Conservation (phyloP, 2,888 invertebrate species). For the Erynnis tages region DNA sequence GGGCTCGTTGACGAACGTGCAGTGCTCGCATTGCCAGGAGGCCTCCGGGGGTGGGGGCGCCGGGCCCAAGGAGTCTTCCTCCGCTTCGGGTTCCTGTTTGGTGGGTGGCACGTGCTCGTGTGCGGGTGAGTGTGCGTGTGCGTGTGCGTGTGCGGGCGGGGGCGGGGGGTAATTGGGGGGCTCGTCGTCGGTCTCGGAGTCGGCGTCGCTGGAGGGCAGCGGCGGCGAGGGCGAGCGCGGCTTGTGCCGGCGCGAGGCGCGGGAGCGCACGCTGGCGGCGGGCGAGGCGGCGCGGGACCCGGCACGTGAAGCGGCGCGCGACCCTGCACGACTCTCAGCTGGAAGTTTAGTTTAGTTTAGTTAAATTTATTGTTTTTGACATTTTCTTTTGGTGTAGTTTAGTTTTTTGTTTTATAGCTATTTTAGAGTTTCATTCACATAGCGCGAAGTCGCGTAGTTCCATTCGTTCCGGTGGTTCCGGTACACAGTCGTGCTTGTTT, state of each 20-base stretch:
- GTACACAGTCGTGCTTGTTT: too few species aligned
- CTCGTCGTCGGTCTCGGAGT: constrained; percentile 80
- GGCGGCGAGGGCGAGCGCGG: constrained; percentile 69
- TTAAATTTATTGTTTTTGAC: neutral
- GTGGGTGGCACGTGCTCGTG: neutral
- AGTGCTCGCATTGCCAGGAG: constrained; percentile 94
- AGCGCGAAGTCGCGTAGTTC: too few species aligned
- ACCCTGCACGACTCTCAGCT: constrained; percentile 72
- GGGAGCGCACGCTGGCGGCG: constrained; percentile 85
- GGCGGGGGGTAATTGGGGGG: neutral
- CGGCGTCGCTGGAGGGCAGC: constrained; percentile 80
- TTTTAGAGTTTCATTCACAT: too few species aligned
- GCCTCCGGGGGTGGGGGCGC: constrained; percentile 79
- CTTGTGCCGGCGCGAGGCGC: constrained; percentile 82
- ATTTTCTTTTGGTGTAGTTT: neutral
- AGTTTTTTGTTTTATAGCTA: too few species aligned
- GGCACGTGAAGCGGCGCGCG: constrained; percentile 80
- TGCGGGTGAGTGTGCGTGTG: neutral
- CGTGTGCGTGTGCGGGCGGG: neutral
- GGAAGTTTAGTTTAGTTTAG: constrained; percentile 20
- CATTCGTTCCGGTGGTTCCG: too few species aligned
- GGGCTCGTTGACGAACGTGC: constrained; percentile 92
- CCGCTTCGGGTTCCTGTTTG: constrained; percentile 34
- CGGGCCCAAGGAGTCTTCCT: constrained; percentile 54
- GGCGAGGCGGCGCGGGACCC: constrained; percentile 86